Evolutionary conservation across 2,888 invertebrate species (phyloP).

Genomic region (Cyclophora punctaria): DNA sequence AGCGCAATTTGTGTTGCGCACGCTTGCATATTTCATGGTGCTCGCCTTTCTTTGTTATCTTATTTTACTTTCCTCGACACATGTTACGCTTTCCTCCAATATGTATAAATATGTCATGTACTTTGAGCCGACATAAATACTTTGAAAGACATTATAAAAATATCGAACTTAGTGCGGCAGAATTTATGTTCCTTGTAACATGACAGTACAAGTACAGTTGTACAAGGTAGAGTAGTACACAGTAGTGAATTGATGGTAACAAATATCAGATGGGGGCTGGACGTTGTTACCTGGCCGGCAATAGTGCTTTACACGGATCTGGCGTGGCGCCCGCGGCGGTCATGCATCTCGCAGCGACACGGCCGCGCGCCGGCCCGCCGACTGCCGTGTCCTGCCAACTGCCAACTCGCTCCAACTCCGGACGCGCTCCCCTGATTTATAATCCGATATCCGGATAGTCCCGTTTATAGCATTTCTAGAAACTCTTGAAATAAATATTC

Average conservation of each 20-base stretch:
- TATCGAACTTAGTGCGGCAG: no score
- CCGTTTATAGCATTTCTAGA: slow-evolving; percentile 24
- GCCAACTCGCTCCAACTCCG: slow-evolving; percentile 32
- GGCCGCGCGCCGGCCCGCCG: slow-evolving; percentile 13
- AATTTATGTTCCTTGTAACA: not conserved
- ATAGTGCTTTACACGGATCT: slow-evolving; percentile 21
- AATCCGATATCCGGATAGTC: slow-evolving; percentile 42
- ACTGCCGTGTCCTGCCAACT: slow-evolving; percentile 25
- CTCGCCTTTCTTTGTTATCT: slow-evolving; percentile 36
- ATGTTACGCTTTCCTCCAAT: slow-evolving; percentile 10
- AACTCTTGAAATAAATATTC: slow-evolving; percentile 24
- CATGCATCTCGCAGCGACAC: slow-evolving; percentile 17
- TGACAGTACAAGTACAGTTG: not conserved
- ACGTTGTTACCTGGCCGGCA: slow-evolving; percentile 11
- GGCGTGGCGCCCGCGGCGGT: slow-evolving; percentile 26
- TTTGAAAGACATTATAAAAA: no score
- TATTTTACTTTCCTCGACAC: slow-evolving; percentile 32
- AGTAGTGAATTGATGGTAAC: slow-evolving; percentile 5
- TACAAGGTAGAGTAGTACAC: not conserved
- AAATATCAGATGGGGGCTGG: slow-evolving; percentile 3
- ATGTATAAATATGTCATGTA: not conserved
- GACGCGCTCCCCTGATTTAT: slow-evolving; percentile 49
- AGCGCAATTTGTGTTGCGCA: slow-evolving; percentile 56
- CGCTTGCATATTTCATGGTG: slow-evolving; percentile 48
- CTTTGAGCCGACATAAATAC: not conserved